These are phyloP conservation scores for Calameuta filiformis DNA, from an alignment of 2,888 invertebrate species.

Conservation along the genomic window DNA sequence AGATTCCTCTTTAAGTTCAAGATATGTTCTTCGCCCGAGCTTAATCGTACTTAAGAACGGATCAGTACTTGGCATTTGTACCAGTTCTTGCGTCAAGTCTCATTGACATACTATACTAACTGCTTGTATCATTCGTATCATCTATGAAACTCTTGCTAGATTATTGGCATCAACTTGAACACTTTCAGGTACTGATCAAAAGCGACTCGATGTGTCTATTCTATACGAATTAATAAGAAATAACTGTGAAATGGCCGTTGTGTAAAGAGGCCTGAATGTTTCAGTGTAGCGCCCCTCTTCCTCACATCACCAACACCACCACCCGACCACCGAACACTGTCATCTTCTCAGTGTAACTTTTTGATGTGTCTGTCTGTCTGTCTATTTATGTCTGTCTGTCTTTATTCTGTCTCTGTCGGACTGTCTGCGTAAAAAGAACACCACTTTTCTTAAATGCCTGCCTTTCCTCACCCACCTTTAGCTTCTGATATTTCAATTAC, in stretches of 20 bases:
- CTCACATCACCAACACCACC: conserved; percentile 60
- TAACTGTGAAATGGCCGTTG: conserved; percentile 54
- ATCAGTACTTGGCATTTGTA: background rate
- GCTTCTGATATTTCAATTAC: conserved; percentile 22
- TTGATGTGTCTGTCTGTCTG: conserved; percentile 46
- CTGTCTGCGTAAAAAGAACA: conserved; percentile 5
- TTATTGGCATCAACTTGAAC: background rate
- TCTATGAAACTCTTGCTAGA: background rate
- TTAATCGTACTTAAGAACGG: background rate
- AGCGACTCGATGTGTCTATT: conserved; percentile 16
- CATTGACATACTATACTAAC: background rate
- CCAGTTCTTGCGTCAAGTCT: background rate
- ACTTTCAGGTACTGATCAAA: conserved; percentile 27
- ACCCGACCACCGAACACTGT: conserved; percentile 62
- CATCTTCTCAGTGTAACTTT: conserved; percentile 59
- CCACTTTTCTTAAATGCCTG: background rate
- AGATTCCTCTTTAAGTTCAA: background rate
- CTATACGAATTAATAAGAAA: conserved; percentile 40
- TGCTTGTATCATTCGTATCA: background rate
- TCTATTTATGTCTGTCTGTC: conserved; percentile 37
- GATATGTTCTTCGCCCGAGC: background rate
- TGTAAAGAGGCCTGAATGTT: conserved; percentile 60
- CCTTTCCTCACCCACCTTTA: conserved; percentile 17
- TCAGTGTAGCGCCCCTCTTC: conserved; percentile 63
- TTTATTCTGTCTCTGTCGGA: background rate